Evolutionary conservation across 1,140 invertebrate genomes (phyloP).

Genomic region (Eumaeus atala): DNA sequence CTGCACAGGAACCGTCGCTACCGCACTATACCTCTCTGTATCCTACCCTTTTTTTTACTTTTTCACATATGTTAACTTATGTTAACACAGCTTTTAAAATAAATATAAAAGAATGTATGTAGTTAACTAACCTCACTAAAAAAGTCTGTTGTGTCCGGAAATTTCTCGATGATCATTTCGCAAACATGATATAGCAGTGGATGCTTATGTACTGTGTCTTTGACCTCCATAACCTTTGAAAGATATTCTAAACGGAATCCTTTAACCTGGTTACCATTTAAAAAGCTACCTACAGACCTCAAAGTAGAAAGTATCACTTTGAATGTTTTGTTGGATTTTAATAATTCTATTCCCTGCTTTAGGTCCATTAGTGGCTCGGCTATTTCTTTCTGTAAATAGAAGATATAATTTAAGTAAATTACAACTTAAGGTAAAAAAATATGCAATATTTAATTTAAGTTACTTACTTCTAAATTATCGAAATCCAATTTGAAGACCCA

Average conservation of each 20-base stretch:
- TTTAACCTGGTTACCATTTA: slow-evolving; percentile 96
- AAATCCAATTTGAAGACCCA: slow-evolving; percentile 99
- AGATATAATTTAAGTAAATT: background rate
- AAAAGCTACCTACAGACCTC: slow-evolving; percentile 96
- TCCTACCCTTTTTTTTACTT: too few species aligned
- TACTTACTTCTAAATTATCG: slow-evolving; percentile 92
- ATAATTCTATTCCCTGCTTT: slow-evolving; percentile 94
- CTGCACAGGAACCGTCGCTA: too few species aligned
- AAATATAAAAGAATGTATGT: too few species aligned
- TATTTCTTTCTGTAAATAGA: slow-evolving; percentile 86
- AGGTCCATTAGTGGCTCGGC: slow-evolving; percentile 98
- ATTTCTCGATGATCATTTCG: slow-evolving; percentile 97
- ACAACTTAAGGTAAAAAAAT: slow-evolving; percentile 1
- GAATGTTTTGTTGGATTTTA: slow-evolving; percentile 95
- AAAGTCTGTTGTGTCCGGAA: slow-evolving; percentile 94
- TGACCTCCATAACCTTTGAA: slow-evolving; percentile 98
- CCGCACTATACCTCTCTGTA: too few species aligned
- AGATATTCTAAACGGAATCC: slow-evolving; percentile 99
- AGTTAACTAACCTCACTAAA: slow-evolving; percentile 90
- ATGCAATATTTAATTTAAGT: slow-evolving; percentile 7
- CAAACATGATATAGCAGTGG: slow-evolving; percentile 97
- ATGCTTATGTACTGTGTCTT: slow-evolving; percentile 99
- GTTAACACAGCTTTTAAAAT: too few species aligned
- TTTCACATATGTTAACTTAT: too few species aligned
- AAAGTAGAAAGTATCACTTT: slow-evolving; percentile 94